phyloP scores from a whole-genome alignment of 2,113 vertebrate species.

The Phrynosoma blainvillii region DNA sequence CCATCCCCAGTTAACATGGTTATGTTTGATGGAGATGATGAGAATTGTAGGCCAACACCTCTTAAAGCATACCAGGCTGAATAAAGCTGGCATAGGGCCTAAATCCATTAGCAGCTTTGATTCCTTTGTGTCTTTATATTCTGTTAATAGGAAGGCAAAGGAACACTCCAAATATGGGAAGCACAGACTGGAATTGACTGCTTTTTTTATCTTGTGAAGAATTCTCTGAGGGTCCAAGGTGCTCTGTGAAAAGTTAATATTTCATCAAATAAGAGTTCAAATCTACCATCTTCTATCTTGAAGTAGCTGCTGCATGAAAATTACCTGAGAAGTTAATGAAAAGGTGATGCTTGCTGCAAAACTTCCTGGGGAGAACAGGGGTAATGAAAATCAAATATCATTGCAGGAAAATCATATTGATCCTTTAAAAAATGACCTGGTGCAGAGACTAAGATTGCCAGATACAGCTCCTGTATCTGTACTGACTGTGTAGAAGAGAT shows the following conservation, averaged over 20 bases:
- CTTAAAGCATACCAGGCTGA: background rate
- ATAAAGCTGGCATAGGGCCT: background rate
- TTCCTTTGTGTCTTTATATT: slow-evolving; percentile 46
- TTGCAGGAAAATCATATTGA: rapidly evolving
- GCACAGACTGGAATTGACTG: background rate
- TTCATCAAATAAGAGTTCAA: background rate
- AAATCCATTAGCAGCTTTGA: slow-evolving; percentile 52
- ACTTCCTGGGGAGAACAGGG: background rate
- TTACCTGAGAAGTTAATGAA: background rate
- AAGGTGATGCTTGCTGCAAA: background rate
- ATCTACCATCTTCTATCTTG: slow-evolving; percentile 26
- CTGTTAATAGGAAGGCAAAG: slow-evolving; percentile 31
- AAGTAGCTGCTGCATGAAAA: background rate
- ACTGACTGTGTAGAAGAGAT: no score
- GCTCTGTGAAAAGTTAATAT: background rate
- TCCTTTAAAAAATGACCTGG: rapidly evolving
- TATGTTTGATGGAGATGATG: background rate
- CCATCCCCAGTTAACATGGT: background rate
- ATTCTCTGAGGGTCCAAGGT: background rate
- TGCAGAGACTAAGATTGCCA: background rate
- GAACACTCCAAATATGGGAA: slow-evolving; percentile 16
- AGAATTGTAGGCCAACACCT: background rate
- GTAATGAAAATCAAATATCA: background rate
- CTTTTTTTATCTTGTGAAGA: slow-evolving; percentile 31
- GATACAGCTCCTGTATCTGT: no score